Base-by-base conservation (phyloP, 2,888 invertebrate genomes). In the Tyria jacobaeae region DNA sequence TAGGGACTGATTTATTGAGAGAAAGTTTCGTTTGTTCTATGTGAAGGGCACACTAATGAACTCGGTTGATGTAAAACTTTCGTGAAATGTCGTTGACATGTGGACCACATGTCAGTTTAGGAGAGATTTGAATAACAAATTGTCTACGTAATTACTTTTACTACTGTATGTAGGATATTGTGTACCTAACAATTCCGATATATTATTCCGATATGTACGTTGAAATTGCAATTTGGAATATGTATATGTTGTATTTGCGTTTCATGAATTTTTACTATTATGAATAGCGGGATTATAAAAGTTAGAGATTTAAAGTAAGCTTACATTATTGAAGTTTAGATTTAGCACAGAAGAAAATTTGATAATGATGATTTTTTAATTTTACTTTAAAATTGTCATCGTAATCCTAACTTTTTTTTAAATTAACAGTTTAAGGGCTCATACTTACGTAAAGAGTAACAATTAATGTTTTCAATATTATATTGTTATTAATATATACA, bases 61-160 rank as follows among this genome's bases (percentile, higher is more conserved):
- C 24, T 52, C 52, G 7, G 14, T 52, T 52, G 24, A 52, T 24
- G 52, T 52, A 52, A 52, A 37, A 52, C 34, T 52, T 24, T 24
- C 9, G 24, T 52, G 15, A 24, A 21, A 52, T 52, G 35, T 52
- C 24, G 37, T 24, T 52, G 24, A 24, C 52, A 24, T 52, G 52
- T 52, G 35, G 14, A 14, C 21, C 21, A n/a, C n/a, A n/a, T n/a
- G n/a, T n/a, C n/a, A n/a, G 5, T 10, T 35, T 4, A 21, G 14
- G n/a, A 52, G 35, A 52, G 35, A 37, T 14, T 24, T 17, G 10
- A 31, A n/a, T 31, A 50, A 17, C 31, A 31, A 50, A 34, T 17
- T 34, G 17, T 34, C 31, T 17, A 34, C 34, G 5, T 50, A 50
- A 17, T 50, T 50, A 31, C 34, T 50, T 50, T 50, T 17, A n/a